Evolutionary conservation across 2,888 invertebrate species (phyloP), one percentile per base, ranked within the genome.

Genomic region (Andrena dorsata): DNA sequence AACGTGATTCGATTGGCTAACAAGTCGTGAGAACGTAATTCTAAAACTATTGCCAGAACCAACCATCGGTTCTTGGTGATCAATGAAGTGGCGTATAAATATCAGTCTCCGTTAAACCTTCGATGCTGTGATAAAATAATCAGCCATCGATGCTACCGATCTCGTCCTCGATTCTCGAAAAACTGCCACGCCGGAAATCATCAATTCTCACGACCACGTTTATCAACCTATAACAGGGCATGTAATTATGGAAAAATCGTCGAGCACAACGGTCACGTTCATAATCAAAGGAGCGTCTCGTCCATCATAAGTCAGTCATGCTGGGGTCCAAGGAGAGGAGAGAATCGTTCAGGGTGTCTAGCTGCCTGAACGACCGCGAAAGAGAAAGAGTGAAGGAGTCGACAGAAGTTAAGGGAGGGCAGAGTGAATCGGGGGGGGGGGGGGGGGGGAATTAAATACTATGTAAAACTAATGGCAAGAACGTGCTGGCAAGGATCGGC

Each of bases 391-490:
- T 10, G 26, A 51, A 47, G 26, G 20, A 13, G 13, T 1, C 13
- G 32, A n/a, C 23, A 72, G 51, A 63, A 13, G 8, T 7, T n/a
- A 28, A 56, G n/a, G 28, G 3, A 53, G 53, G n/a, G 26, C 13
- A 4, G 32, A 35, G 58, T 20, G 8, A 16, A 4, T 7, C 41
- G 13, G 51, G n/a, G n/a, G n/a, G n/a, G n/a, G n/a, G n/a, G n/a
- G n/a, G n/a, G n/a, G n/a, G n/a, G n/a, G n/a, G 51, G 49, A 80
- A 75, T 86, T 75, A 56, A 76, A 69, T 58, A 82, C 58, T 82
- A 41, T 0, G 4, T 41, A 83, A 86, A 49, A 41, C 82, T 87
- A 86, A 82, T 77, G 84, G 85, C 88, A 80, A 85, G 84, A 87
- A 58, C 16, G 56, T 73, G 75, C 66, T 74, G 73, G 86, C 77